These are phyloP conservation scores for Torymus auratus DNA, from an alignment of 2,888 invertebrate species.

Conservation along the genomic window DNA sequence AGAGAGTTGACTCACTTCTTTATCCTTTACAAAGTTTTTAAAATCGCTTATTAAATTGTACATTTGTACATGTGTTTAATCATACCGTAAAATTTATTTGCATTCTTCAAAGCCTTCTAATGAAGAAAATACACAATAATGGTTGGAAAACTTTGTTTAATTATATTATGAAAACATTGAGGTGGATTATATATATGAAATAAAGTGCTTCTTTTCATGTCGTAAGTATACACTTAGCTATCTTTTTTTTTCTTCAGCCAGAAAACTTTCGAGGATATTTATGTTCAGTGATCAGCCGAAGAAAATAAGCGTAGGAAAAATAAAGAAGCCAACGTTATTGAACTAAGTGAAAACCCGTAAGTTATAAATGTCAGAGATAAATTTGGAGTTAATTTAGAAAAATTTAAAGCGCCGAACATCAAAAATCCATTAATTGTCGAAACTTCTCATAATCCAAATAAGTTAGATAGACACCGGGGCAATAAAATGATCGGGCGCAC, in stretches of 20 bases:
- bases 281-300: neutral
- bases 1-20: too few species aligned
- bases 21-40: too few species aligned
- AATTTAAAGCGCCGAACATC: slow-evolving; percentile 10
- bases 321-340: neutral
- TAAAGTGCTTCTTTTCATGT: too few species aligned
- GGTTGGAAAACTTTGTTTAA: too few species aligned
- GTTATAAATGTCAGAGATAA: slow-evolving; percentile 17
- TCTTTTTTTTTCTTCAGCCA: neutral
- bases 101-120: too few species aligned
- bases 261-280: neutral
- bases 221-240: too few species aligned
- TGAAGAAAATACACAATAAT: too few species aligned
- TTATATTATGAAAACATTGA: too few species aligned
- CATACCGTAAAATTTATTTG: too few species aligned
- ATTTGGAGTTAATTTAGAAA: neutral
- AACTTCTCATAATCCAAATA: slow-evolving; percentile 26
- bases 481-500: slow-evolving; percentile 42
- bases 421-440: slow-evolving; percentile 43
- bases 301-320: slow-evolving; percentile 8
- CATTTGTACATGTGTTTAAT: too few species aligned
- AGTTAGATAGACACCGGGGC: slow-evolving; percentile 10
- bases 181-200: too few species aligned
- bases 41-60: too few species aligned
- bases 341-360: slow-evolving; percentile 22